phyloP scores from a whole-genome alignment of 2,888 invertebrate species.

The Drosophila pseudotakahashii region DNA sequence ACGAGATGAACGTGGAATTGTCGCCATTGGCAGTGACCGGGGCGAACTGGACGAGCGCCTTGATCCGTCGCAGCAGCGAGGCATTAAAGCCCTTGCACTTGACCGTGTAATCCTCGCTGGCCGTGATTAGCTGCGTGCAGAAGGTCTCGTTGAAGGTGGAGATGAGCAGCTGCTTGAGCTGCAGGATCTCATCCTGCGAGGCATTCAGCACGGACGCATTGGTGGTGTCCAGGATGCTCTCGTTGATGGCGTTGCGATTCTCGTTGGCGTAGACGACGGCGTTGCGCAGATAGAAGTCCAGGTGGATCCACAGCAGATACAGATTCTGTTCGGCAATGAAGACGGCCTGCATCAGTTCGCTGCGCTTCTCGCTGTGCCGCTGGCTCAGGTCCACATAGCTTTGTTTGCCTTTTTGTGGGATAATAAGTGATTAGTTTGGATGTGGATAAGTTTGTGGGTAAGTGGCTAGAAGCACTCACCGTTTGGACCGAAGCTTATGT shows the following conservation, averaged over 20 bases:
- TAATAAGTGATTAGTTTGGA: background rate
- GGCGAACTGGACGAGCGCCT: constrained; percentile 92
- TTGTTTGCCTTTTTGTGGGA: constrained; percentile 79
- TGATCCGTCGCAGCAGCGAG: constrained; percentile 91
- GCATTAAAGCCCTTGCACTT: constrained; percentile 90
- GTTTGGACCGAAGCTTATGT: constrained; percentile 56
- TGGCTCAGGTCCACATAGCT: constrained; percentile 84
- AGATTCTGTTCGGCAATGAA: constrained; percentile 90
- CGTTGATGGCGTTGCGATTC: constrained; percentile 63
- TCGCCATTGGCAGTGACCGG: constrained; percentile 72
- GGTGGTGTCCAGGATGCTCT: constrained; percentile 49
- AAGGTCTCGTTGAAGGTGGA: constrained; percentile 92
- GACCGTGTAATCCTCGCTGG: constrained; percentile 87
- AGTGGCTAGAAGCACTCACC: constrained; percentile 27
- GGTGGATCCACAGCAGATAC: constrained; percentile 91
- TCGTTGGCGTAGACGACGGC: constrained; percentile 85
- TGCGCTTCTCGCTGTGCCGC: constrained; percentile 86
- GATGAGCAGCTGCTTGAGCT: constrained; percentile 89
- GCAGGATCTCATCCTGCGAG: constrained; percentile 88
- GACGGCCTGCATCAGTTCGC: constrained; percentile 87
- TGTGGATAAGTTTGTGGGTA: too few relatives aligned
- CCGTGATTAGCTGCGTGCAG: constrained; percentile 89
- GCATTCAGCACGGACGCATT: constrained; percentile 86
- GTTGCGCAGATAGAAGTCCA: constrained; percentile 89
- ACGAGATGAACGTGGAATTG: constrained; percentile 5